Conservation (phyloP, 2,797 vertebrate species). For the Sebastiscus albofasciatus region DNA sequence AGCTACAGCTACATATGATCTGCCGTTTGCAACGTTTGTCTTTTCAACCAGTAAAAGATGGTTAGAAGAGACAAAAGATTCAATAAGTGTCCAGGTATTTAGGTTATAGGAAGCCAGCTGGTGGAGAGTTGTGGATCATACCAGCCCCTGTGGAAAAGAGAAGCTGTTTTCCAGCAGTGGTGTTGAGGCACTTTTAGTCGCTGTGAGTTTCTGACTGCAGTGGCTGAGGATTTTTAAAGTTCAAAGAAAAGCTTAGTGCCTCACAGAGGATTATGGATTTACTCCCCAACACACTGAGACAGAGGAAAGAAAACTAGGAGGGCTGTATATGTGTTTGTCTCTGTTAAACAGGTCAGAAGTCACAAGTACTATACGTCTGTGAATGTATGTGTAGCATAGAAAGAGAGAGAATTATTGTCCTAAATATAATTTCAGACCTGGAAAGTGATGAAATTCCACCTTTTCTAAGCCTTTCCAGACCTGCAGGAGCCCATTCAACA, state of each 20-base stretch:
- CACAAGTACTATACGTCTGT: background rate
- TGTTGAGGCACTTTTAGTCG: constrained; percentile 5
- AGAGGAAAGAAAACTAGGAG: constrained; percentile 16
- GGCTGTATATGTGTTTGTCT: constrained; percentile 1
- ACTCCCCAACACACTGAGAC: constrained; percentile 9
- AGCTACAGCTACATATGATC: background rate
- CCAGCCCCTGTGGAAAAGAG: background rate
- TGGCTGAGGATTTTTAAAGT: constrained; percentile 52
- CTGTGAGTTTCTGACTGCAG: constrained; percentile 34
- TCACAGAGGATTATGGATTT: constrained; percentile 57
- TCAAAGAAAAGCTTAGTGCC: constrained; percentile 68
- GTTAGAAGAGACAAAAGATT: background rate
- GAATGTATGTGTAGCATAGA: background rate
- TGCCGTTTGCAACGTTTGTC: background rate
- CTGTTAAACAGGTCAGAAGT: constrained; percentile 12
- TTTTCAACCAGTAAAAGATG: background rate
- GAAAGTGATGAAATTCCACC: background rate
- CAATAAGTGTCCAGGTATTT: background rate
- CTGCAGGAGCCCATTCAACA: background rate
- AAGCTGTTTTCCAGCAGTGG: constrained; percentile 16
- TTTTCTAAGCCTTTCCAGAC: background rate
- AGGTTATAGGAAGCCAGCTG: background rate
- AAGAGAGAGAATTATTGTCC: background rate
- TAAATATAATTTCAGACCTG: background rate
- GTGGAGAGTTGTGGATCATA: background rate